These are phyloP conservation scores for Sphaerophoria taeniata DNA, from an alignment of 2,888 invertebrate genomes.

Conservation along the genomic window DNA sequence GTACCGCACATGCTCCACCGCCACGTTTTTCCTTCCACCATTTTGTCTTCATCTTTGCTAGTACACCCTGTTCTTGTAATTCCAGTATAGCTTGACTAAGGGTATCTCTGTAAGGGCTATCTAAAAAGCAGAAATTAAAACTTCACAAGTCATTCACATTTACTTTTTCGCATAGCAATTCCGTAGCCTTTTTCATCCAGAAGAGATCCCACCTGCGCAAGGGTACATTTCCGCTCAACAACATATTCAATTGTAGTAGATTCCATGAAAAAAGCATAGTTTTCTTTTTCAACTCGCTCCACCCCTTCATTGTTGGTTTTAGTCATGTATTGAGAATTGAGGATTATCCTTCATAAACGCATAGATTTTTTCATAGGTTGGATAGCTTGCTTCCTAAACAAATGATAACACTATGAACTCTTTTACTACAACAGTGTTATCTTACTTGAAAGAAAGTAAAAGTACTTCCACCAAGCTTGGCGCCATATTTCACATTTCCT, in stretches of 20 bases:
- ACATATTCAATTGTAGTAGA: conserved; percentile 90
- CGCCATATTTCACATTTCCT: conserved; percentile 93
- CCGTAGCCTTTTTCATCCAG: conserved; percentile 90
- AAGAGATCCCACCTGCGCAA: conserved; percentile 85
- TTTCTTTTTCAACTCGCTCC: conserved; percentile 82
- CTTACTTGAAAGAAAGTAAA: conserved; percentile 93
- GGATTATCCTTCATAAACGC: conserved; percentile 89
- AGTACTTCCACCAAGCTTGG: conserved; percentile 92
- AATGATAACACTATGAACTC: neutral
- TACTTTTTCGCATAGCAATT: conserved; percentile 88
- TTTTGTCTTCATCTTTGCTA: conserved; percentile 90
- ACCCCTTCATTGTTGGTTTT: conserved; percentile 85
- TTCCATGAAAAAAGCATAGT: conserved; percentile 92
- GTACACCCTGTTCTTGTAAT: conserved; percentile 92
- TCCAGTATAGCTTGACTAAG: conserved; percentile 92
- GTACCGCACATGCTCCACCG: conserved; percentile 88
- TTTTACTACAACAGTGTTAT: too few relatives aligned
- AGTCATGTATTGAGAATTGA: conserved; percentile 85
- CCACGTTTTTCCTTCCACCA: conserved; percentile 96
- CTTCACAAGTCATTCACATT: neutral
- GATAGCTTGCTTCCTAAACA: conserved; percentile 88
- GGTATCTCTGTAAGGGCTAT: conserved; percentile 86
- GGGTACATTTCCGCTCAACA: conserved; percentile 86
- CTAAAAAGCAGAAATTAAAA: conserved; percentile 73
- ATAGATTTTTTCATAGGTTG: conserved; percentile 91